A percentile compares a stretch with the other conserved stretches of the same genome.
These are phyloP conservation scores for Acleris emargana DNA, from an alignment of 2,888 invertebrate species.

Conservation along the genomic window DNA sequence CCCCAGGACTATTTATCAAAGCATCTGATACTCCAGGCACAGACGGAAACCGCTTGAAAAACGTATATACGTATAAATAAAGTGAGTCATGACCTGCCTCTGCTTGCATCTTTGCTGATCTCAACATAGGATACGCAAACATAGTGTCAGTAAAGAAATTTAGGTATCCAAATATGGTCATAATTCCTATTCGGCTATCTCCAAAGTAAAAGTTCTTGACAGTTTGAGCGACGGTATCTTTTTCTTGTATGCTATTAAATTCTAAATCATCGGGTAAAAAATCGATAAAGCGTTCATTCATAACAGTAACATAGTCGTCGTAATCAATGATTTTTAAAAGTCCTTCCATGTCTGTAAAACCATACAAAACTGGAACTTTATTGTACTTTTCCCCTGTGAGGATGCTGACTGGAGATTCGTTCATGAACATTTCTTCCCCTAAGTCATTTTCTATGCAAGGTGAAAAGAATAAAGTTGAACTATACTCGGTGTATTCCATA, in stretches of 20 bases:
- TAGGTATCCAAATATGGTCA: conserved; percentile 11
- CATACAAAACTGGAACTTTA: conserved; percentile 32
- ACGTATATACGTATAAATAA: conserved; percentile 2
- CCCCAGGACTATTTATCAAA: conserved; percentile 45
- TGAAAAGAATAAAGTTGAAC: background rate
- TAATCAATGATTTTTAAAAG: conserved; percentile 19
- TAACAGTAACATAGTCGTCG: conserved; percentile 27
- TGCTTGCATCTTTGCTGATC: conserved; percentile 5
- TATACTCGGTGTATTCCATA: background rate
- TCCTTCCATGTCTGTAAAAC: conserved; percentile 35
- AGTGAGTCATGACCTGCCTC: conserved; percentile 1
- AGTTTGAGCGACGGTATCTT: conserved; percentile 5
- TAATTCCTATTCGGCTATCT: background rate
- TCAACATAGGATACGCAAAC: conserved; percentile 11
- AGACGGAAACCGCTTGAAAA: conserved; percentile 10
- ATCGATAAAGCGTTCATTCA: conserved; percentile 35
- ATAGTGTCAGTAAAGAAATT: conserved; percentile 6
- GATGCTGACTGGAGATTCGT: conserved; percentile 25
- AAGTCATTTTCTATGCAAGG: conserved; percentile 11
- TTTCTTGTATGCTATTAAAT: conserved; percentile 27
- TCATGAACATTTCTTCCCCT: conserved; percentile 4
- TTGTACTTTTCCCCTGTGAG: conserved; percentile 22
- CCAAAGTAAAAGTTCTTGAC: conserved; percentile 4
- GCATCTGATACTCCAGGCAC: conserved; percentile 11
- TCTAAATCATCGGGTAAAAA: conserved; percentile 35